These are phyloP conservation scores for Julus scanicus DNA, from an alignment of 2,888 invertebrate species.

Conservation along the genomic window DNA sequence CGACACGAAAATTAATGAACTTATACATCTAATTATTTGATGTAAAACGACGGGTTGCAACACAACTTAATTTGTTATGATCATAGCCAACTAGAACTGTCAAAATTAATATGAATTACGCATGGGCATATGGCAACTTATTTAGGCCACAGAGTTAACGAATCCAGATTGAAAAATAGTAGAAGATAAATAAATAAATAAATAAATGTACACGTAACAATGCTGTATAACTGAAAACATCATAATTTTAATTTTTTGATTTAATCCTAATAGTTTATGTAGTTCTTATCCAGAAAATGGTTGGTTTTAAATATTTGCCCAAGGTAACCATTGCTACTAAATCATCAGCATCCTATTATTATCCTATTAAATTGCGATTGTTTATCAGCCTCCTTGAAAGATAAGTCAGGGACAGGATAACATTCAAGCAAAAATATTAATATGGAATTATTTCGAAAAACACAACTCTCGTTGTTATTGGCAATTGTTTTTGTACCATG, in stretches of 20 bases:
- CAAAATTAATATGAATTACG: neutral
- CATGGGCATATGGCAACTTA: neutral
- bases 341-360: no score
- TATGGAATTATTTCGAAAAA: no score
- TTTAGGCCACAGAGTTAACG: neutral
- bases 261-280: no score
- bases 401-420: no score
- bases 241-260: neutral
- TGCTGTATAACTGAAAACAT: neutral
- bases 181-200: neutral
- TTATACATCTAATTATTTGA: neutral
- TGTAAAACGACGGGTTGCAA: constrained; percentile 2
- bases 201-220: neutral
- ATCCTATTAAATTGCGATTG: no score
- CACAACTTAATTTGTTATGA: neutral
- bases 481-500: no score
- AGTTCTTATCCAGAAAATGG: no score
- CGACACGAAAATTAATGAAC: neutral
- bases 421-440: no score
- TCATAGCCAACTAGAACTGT: neutral
- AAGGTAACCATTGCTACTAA: no score
- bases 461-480: no score
- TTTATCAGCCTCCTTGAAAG: no score
- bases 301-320: no score
- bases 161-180: neutral